Evolutionary conservation across 2,113 vertebrate species (phyloP), one percentile per base, ranked within the genome.

Genomic region (Numenius arquata): DNA sequence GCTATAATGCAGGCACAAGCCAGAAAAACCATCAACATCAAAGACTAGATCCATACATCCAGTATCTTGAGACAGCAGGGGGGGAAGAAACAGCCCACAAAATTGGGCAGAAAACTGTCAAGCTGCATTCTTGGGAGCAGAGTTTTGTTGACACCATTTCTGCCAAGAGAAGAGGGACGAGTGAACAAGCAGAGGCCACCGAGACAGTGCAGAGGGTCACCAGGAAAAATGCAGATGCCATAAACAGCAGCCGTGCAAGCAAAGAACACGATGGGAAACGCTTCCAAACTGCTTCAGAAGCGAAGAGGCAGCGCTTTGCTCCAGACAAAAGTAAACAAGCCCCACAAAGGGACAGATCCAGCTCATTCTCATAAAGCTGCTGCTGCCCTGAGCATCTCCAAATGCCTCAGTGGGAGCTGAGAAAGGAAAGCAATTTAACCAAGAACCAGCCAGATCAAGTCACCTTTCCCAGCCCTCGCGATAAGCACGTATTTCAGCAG

Each of bases 221-320:
- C 36, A 5, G 83, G 78, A 84, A 92, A 73, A 92, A 95, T 4
- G 74, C 52, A 48, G 70, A 82, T 61, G 47, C 84, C 27, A 8
- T 9, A 53, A 82, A 73, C 59, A 48, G 85, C 82, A 88, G 88
- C 58, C 23, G 7, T 12, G 50, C n/a, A 48, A 50, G 95, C n/a
- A 7, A 18, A 19, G 45, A 66, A 81, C 19, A 0, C 0, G 15
- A 41, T 12, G 74, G 71, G 85, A 81, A 93, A 72, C 0, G 3
- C 58, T 89, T 41, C 93, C 87, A 53, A 53, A 65, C 5, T 0
- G 6, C 84, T 77, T 27, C 53, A 29, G 65, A 40, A 81, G 59
- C 4, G 1, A 62, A 63, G 59, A 29, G 52, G 17, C 56, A 66
- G 68, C 1, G 0, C 70, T 58, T 45, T 2, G 0, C 17, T 55